Evolutionary conservation across 2,888 invertebrate species (phyloP).

Genomic region (Euplagia quadripunctaria): DNA sequence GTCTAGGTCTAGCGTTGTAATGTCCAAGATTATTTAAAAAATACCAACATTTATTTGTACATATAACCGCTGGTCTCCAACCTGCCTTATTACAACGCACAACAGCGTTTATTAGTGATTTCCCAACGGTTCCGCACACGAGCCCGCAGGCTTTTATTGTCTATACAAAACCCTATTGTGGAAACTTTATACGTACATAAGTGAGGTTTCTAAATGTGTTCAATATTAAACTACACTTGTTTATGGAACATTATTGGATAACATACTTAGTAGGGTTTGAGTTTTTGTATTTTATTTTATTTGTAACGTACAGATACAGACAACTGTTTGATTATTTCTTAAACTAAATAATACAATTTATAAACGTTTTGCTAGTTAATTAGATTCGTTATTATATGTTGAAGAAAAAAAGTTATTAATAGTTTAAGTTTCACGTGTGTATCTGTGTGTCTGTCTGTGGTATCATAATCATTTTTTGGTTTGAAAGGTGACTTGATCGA

Average conservation of each 20-base stretch:
- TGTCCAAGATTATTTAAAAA: no score
- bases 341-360: no score
- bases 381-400: no score
- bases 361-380: no score
- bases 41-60: background rate
- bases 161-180: constrained; percentile 31
- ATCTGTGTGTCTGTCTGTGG: no score
- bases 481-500: no score
- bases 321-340: background rate
- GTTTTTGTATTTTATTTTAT: background rate
- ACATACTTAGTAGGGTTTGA: background rate
- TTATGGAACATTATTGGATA: constrained; percentile 12
- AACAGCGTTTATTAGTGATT: constrained; percentile 60
- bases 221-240: constrained; percentile 22
- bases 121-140: constrained; percentile 51
- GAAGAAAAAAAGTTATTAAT: no score
- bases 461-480: no score
- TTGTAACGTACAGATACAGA: background rate
- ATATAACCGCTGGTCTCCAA: constrained; percentile 3
- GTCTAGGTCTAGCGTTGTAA: no score
- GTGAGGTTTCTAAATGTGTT: constrained; percentile 25
- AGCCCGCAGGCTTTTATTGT: constrained; percentile 46
- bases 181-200: constrained; percentile 29
- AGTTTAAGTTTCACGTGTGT: no score
- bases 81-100: constrained; percentile 32